These are phyloP conservation scores for Ophonus ardosiacus DNA, from an alignment of 2,888 invertebrate species.

Conservation along the genomic window DNA sequence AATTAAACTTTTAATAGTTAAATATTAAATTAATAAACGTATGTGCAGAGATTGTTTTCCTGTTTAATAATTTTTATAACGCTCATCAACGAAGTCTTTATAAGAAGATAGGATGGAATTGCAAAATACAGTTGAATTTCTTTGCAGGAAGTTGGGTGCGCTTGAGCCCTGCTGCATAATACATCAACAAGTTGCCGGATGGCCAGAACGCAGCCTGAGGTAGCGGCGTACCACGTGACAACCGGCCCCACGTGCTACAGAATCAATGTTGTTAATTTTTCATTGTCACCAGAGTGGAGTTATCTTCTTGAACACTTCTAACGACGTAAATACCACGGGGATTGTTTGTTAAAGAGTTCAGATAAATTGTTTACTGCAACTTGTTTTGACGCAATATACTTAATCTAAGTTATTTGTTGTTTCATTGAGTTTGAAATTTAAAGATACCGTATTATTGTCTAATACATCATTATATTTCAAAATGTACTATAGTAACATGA, in stretches of 20 bases:
- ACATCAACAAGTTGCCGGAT: constrained; percentile 47
- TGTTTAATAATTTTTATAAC: background rate
- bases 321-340: constrained; percentile 1
- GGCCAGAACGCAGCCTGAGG: constrained; percentile 3
- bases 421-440: background rate
- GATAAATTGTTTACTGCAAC: constrained; percentile 1
- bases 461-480: too few species aligned
- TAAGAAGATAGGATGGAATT: background rate
- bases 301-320: constrained; percentile 22
- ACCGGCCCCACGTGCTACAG: constrained; percentile 17
- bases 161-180: constrained; percentile 38
- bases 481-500: too few species aligned
- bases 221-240: constrained; percentile 31
- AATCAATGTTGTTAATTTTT: constrained; percentile 54
- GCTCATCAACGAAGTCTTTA: background rate
- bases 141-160: constrained; percentile 16
- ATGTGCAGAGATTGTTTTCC: background rate
- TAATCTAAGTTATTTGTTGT: background rate
- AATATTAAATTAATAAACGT: background rate
- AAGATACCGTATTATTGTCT: too few species aligned
- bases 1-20: too few species aligned
- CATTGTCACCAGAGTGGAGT: constrained; percentile 27
- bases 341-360: constrained; percentile 7
- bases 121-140: constrained; percentile 1
- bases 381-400: background rate